Base-by-base conservation (phyloP, 2,888 invertebrate species). In the Heterodera filipjevi region DNA sequence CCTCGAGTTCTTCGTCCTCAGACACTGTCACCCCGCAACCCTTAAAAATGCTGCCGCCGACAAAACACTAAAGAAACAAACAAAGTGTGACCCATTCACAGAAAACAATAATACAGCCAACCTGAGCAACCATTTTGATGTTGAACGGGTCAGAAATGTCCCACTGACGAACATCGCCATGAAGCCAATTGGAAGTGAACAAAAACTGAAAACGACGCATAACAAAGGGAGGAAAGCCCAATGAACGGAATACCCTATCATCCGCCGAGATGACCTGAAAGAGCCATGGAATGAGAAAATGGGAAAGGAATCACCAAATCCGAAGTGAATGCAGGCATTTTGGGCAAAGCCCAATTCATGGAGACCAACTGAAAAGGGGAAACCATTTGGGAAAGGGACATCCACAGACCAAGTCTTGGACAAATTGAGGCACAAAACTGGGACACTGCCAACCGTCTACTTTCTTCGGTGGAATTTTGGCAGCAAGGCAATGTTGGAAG, bases 151-250 rank as follows among this genome's bases (percentile, higher is more conserved):
- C 93, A 0, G 93, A 92, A 80, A 99, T 93, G 89, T 98, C 95
- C 89, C 98, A 99, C 89, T 98, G 97, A 71, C 95, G 92, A 6
- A 98, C 92, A 89, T 98, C 97, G 27, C 92, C 97, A 87, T 96
- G 96, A 0, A 94, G 90, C 95, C 96, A 98, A 78, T 94, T 94
- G 81, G 90, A 90, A 71, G 95, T 92, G 90, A 96, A 98, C 27
- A 92, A 90, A 89, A 92, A 97, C 19, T 33, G 3, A 39, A 39
- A 39, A 39, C 39, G 39, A 3, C 39, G 12, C 39, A 39, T 39
- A 39, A 39, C 12, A 39, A 39, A 39, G 39, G 39, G 39, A 12
- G 39, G 39, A 6, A 39, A 39, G 39, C 12, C 39, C 0, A 39
- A 39, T 12, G 39, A 39, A 39, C 39, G 39, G 12, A 39, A 10